Percentiles rank a stretch among this genome's conserved stretches.
Conservation (phyloP, 2,888 invertebrate genomes). For the Penaeus monodon region DNA sequence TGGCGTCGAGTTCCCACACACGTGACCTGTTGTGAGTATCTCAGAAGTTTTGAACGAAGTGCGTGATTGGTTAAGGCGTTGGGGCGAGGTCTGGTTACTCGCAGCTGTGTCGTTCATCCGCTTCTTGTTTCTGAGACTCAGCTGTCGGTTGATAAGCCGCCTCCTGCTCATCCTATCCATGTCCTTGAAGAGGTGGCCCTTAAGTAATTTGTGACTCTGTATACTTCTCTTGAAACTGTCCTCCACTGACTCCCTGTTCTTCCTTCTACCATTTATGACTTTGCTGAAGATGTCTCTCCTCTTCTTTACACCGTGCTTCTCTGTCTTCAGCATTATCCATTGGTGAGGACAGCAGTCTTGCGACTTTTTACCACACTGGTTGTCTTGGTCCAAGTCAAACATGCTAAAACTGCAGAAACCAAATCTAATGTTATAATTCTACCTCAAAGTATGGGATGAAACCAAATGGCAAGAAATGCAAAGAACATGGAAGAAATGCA, state of each 20-base stretch:
- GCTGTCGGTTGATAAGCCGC: too few relatives aligned
- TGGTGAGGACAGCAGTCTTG: conserved; percentile 36
- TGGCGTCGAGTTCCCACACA: conserved; percentile 18
- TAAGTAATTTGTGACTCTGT: neutral
- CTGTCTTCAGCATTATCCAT: conserved; percentile 31
- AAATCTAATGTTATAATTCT: neutral
- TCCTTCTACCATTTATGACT: neutral
- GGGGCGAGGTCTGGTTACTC: neutral
- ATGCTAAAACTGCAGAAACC: conserved; percentile 65
- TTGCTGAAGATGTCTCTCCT: neutral
- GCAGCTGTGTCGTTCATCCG: neutral
- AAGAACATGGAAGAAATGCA: neutral
- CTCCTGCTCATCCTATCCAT: too few relatives aligned
- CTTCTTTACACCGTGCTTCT: neutral
- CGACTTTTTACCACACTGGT: conserved; percentile 57
- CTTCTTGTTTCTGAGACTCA: too few relatives aligned
- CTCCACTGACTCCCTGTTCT: neutral
- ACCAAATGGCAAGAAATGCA: neutral
- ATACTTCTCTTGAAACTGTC: neutral
- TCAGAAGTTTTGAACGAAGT: neutral
- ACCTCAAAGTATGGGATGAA: neutral
- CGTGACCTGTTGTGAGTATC: neutral
- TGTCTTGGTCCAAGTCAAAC: conserved; percentile 67
- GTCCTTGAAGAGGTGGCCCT: too few relatives aligned
- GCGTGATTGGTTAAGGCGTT: too few relatives aligned